Conservation (phyloP, 2,797 vertebrate genomes). For the Semaprochilodus insignis region DNA sequence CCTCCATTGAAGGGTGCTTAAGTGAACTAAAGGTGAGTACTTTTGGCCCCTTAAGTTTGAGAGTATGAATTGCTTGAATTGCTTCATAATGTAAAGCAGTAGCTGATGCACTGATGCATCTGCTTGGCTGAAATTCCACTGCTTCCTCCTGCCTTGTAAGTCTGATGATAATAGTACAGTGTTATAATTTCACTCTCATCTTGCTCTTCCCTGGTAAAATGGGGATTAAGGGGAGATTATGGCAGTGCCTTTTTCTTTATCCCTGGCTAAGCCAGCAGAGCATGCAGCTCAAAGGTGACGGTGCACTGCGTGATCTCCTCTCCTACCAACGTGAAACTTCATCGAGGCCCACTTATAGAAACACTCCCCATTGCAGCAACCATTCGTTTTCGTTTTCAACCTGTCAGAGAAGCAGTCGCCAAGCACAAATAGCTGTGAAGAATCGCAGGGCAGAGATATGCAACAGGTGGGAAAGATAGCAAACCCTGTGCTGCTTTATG, state of each 20-base stretch:
- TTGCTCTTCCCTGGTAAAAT: conserved; percentile 74
- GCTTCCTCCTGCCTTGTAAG: conserved; percentile 52
- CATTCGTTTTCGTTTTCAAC: conserved; percentile 30
- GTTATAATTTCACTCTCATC: conserved; percentile 74
- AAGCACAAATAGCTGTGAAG: not conserved
- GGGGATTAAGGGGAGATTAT: conserved; percentile 85
- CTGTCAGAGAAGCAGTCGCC: conserved; percentile 1
- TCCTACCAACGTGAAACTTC: conserved; percentile 28
- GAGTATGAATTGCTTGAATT: not conserved
- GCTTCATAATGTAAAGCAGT: not conserved
- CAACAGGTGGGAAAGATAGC: conserved; percentile 34
- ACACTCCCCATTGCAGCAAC: not conserved
- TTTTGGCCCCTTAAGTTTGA: not conserved
- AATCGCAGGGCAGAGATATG: conserved; percentile 10
- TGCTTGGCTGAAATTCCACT: not conserved
- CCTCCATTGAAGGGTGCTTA: not conserved
- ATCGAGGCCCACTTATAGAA: not conserved
- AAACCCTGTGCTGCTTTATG: not conserved
- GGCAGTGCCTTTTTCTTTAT: conserved; percentile 81
- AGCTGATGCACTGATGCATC: not conserved
- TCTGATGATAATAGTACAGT: conserved; percentile 65
- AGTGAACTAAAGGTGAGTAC: not conserved
- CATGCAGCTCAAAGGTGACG: conserved; percentile 79
- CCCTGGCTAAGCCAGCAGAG: conserved; percentile 74
- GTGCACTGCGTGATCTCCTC: conserved; percentile 58